Base-by-base conservation (phyloP, 2,113 vertebrate species). In the Oncorhynchus nerka region DNA sequence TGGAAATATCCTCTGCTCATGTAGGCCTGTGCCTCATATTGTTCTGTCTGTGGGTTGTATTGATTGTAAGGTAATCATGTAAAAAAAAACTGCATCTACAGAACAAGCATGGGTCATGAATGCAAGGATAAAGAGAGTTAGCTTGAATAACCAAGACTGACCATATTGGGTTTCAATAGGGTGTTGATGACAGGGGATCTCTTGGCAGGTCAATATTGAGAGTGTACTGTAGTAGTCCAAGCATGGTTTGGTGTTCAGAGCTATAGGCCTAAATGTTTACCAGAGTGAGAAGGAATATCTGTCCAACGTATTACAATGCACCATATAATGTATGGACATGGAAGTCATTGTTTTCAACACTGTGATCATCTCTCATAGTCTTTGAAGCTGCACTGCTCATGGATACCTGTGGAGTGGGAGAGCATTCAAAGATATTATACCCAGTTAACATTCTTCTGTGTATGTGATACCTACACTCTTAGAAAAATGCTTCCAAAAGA, bases 111-210 rank as follows among this genome's bases (percentile, higher is more conserved):
- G 12, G 49, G 66, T 64, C 32, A 32, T 30, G 71, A 65, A 67
- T 68, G 34, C 30, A n/a, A 61, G 59, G 75, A 68, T 68, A 30
- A 67, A 51, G 57, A 16, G 39, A 73, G 74, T 73, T 75, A 80
- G 30, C 75, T 77, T 68, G 64, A 45, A 83, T 22, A 74, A 70
- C 79, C 13, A 70, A 78, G 71, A 59, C 61, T 24, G 22, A 76
- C 26, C 71, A 59, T 70, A 72, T 48, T 30, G 62, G 51, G 48
- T 72, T 85, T 79, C 83, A 81, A 78, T 67, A 34, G 22, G 22
- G 22, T 76, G 81, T 66, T 75, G 78, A 86, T 71, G 61, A 70
- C 19, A 9, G 5, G 3, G 48, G 67, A 64, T 5, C 51, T 19
- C 28, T 39, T 32, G n/a, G 28, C 71, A 75, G 51, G 74, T 19